Evolutionary conservation across 2,113 vertebrate genomes (phyloP), one percentile per base, ranked within the genome.

Genomic region (Elgaria multicarinata): DNA sequence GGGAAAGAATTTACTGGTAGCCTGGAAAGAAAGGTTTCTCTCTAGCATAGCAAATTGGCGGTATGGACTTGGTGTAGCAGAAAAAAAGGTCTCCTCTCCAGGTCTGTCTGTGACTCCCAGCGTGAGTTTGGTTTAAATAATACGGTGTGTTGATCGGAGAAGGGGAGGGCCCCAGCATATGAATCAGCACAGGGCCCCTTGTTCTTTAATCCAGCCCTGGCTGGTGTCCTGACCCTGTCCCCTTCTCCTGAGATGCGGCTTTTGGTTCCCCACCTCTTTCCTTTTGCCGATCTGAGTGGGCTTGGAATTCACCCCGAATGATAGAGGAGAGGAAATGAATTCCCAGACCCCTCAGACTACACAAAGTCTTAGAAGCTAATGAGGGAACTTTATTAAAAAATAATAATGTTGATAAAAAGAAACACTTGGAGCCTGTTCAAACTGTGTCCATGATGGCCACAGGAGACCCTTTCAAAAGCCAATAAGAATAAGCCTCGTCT

Each of bases 351-450:
- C 77, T 95, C 91, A 1, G 71, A 2, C 89, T 88, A 91, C 0
- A 0, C 82, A 89, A 84, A 90, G 87, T 82, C 90, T 88, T 91
- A 93, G 92, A 95, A 95, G 88, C 89, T 93, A 94, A 94, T 92
- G 72, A 33, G 81, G 75, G 78, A 90, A 95, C 82, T 88, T 94
- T 92, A 96, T 95, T 96, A 94, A 95, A 95, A 95, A 96, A 92
- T 93, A 92, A 95, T 93, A 92, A 93, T 0, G 0, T 76, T 0
- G 76, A 93, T 91, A 96, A 93, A 96, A 93, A 92, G 83, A 90
- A 94, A 0, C 69, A 62, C 74, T 93, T 96, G 96, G 95, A 95
- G 90, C 78, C 69, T 0, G 0, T 92, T 96, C 94, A 95, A 88
- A 90, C 83, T 1, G 0, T 9, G 2, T 89, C 76, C 2, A 0